Base-by-base conservation (phyloP, 2,113 vertebrate genomes). In the Petroica traversi region DNA sequence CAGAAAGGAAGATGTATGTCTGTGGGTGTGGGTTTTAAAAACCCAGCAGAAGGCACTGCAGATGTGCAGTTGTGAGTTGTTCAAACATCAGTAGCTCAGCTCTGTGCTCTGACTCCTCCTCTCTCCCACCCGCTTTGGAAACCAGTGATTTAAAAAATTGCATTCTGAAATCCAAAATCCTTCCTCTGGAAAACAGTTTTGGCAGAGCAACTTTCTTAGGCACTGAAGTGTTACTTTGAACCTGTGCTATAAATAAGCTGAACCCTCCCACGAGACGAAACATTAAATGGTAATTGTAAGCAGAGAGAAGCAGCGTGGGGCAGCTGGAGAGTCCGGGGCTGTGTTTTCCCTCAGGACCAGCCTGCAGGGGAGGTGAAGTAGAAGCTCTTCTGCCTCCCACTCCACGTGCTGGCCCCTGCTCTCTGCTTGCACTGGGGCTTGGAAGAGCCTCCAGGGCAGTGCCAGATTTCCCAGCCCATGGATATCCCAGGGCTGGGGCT, bases 1-100 rank as follows among this genome's bases (percentile, higher is more conserved):
- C 75, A 64, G 55, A 90, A 79, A 71, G 72, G 79, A 96, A 92
- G 93, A 95, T 85, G 4, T 71, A 88, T 85, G 55, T 55, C 22
- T 18, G 79, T 88, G 90, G 83, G 79, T 49, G 64, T 54, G 71
- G 93, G 22, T 71, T 92, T 89, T 75, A 57, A 90, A 90, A 95
- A 31, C 45, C 89, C 41, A 93, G 87, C 82, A 92, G 93, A 92
- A 96, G 87, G 71, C 72, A n/a, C 20, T 77, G 51, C 86, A 95
- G 76, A 87, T 94, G 94, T 92, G 64, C 13, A 16, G 69, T 80
- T 67, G 55, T 93, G 63, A 84, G 75, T 75, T 85, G n/a, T 19
- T 85, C 64, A 61, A 86, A 58, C 84, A 96, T 81, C 81, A 57
- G 25, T 79, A 92, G 92, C 68, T 89, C 74, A 91, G 52, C 82